phyloP scores from a whole-genome alignment of 2,797 vertebrate genomes.

The Enteromius thamalakanensis region DNA sequence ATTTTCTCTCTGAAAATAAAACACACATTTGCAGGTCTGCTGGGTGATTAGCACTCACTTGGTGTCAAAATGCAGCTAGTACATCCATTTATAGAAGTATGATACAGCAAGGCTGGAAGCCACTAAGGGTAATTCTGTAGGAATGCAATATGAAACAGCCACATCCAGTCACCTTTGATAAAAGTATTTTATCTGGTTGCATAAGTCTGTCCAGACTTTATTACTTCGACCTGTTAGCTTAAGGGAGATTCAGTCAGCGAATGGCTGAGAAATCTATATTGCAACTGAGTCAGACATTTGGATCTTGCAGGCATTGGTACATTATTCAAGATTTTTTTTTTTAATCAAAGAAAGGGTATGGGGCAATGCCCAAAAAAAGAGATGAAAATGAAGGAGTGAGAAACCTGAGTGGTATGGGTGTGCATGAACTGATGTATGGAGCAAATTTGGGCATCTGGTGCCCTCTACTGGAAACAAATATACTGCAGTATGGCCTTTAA shows the following conservation, averaged over 20 bases:
- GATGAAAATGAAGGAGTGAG: background rate
- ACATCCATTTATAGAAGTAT: slow-evolving; percentile 17
- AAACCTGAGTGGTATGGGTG: background rate
- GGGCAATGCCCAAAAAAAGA: slow-evolving; percentile 26
- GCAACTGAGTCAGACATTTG: slow-evolving; percentile 48
- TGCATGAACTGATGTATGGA: background rate
- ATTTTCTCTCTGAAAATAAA: slow-evolving; percentile 56
- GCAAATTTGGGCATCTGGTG: slow-evolving; percentile 50
- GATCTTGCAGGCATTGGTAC: slow-evolving; percentile 59
- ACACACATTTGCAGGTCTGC: slow-evolving; percentile 14
- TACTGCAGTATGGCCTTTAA: background rate
- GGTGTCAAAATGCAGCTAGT: background rate
- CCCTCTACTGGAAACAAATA: slow-evolving; percentile 67
- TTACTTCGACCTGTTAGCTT: slow-evolving; percentile 47
- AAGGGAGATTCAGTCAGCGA: slow-evolving; percentile 34
- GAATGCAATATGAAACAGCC: slow-evolving; percentile 38
- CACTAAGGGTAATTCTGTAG: slow-evolving; percentile 20
- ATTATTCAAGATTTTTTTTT: slow-evolving; percentile 61
- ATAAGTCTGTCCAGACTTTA: slow-evolving; percentile 44
- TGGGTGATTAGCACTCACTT: background rate
- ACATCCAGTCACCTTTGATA: slow-evolving; percentile 38
- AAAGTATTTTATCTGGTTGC: slow-evolving; percentile 32
- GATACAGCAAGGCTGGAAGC: slow-evolving; percentile 18
- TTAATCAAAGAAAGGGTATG: slow-evolving; percentile 44
- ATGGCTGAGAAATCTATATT: slow-evolving; percentile 54